Percentiles rank a stretch among this genome's conserved stretches.
phyloP scores from a whole-genome alignment of 2,888 invertebrate genomes.

The Leptinotarsa peninsularis region DNA sequence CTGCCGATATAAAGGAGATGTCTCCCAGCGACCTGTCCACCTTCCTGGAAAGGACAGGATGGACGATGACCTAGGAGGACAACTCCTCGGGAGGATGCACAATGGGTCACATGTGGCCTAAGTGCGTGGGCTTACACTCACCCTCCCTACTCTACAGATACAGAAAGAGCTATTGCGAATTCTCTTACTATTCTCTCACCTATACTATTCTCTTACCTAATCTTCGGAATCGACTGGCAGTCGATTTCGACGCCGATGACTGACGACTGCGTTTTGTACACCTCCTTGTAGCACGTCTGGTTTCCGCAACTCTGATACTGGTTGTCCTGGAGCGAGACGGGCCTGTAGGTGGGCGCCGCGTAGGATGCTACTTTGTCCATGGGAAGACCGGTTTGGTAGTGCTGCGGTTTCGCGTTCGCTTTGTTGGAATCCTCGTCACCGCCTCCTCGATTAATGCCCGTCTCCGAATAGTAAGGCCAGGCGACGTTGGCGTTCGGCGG shows the following conservation, averaged over 20 bases:
- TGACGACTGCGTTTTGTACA: constrained; percentile 47
- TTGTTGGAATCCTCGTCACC: constrained; percentile 58
- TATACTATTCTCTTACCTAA: constrained; percentile 33
- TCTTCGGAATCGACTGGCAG: constrained; percentile 60
- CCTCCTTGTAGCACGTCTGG: constrained; percentile 54
- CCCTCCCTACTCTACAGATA: too few relatives aligned
- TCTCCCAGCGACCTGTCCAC: too few relatives aligned
- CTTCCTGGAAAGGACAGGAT: too few relatives aligned
- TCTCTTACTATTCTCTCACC: too few relatives aligned
- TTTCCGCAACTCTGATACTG: constrained; percentile 67
- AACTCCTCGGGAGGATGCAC: too few relatives aligned
- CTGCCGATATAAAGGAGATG: too few relatives aligned
- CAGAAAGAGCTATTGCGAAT: too few relatives aligned
- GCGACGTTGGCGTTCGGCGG: constrained; percentile 67
- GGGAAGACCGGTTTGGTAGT: constrained; percentile 55
- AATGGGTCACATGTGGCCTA: too few relatives aligned
- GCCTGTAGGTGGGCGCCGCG: constrained; percentile 43
- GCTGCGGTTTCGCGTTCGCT: constrained; percentile 56
- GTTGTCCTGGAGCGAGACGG: constrained; percentile 56
- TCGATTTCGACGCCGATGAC: constrained; percentile 54
- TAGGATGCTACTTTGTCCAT: constrained; percentile 53
- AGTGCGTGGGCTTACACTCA: too few relatives aligned
- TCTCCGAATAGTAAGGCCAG: constrained; percentile 78
- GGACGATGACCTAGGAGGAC: too few relatives aligned
- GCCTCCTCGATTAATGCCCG: constrained; percentile 63